Evolutionary conservation across 2,113 vertebrate species (phyloP).

Genomic region (western clawed frog (Xenopus tropicalis)): UCB_Xtro_10.0 CM004450.2:92814001-92814500

Average conservation of each 20-base stretch:
- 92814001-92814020: too few relatives aligned
- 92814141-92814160: not conserved
- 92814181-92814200: not conserved
- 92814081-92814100: too few relatives aligned
- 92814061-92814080: too few relatives aligned
- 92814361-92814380: too few relatives aligned
- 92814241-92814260: constrained; percentile 6
- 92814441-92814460: too few relatives aligned
- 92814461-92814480: too few relatives aligned
- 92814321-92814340: not conserved
- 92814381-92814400: too few relatives aligned
- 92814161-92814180: not conserved
- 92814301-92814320: not conserved
- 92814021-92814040: too few relatives aligned
- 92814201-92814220: not conserved
- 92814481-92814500: too few relatives aligned
- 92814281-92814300: not conserved
- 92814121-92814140: not conserved
- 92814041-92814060: too few relatives aligned
- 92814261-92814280: constrained; percentile 4
- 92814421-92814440: too few relatives aligned
- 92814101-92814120: not conserved
- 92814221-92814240: not conserved
- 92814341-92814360: not conserved
- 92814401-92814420: too few relatives aligned